These are phyloP conservation scores for Hyppa rectilinea DNA, from an alignment of 2,888 invertebrate species.

Conservation along the genomic window DNA sequence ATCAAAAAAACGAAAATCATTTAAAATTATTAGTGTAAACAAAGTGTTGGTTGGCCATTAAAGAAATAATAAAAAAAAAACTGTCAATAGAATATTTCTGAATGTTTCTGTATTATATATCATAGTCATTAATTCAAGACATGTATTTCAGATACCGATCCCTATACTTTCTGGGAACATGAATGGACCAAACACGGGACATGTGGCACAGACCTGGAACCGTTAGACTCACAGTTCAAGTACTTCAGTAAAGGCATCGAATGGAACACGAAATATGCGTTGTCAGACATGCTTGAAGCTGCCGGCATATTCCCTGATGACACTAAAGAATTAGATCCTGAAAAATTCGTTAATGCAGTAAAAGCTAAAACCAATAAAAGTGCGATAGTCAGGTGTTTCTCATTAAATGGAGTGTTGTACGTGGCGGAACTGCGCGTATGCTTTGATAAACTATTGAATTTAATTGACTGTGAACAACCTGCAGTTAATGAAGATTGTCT, in stretches of 20 bases:
- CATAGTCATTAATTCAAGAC: too few species aligned
- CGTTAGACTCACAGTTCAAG: slow-evolving; percentile 23
- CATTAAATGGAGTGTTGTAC: slow-evolving; percentile 79
- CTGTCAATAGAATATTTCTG: not conserved
- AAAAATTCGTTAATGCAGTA: slow-evolving; percentile 11
- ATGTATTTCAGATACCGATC: slow-evolving; percentile 9
- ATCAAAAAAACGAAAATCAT: too few species aligned
- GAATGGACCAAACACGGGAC: slow-evolving; percentile 37
- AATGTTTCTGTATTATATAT: too few species aligned
- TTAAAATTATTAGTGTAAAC: too few species aligned
- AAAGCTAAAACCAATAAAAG: slow-evolving; percentile 11
- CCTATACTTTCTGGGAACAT: slow-evolving; percentile 25
- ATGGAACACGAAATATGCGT: slow-evolving; percentile 21
- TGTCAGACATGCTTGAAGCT: slow-evolving; percentile 8
- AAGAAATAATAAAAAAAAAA: too few species aligned
- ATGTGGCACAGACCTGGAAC: slow-evolving; percentile 4
- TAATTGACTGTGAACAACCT: slow-evolving; percentile 82
- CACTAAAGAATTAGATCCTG: not conserved
- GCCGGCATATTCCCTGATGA: slow-evolving; percentile 12
- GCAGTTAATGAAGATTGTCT: not conserved
- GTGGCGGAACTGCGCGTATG: slow-evolving; percentile 93
- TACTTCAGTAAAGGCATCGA: slow-evolving; percentile 35
- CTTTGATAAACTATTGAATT: slow-evolving; percentile 91
- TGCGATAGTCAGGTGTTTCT: not conserved
- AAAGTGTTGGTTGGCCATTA: too few species aligned